Base-by-base conservation (phyloP, 2,888 invertebrate species). In the Drosophila anomalata region DNA sequence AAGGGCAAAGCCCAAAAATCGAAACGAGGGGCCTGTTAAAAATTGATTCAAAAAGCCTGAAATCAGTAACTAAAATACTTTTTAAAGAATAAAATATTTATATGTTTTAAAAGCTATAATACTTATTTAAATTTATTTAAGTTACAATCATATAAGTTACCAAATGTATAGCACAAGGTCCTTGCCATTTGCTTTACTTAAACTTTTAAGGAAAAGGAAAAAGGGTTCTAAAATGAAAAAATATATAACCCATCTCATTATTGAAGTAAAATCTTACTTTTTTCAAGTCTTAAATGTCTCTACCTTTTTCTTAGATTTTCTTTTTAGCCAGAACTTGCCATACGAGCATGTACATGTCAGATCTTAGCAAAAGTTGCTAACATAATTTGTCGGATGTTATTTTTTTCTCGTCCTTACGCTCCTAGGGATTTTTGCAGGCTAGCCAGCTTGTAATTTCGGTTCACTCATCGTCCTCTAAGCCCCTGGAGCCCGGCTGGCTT, bases 301-400 rank as follows among this genome's bases (percentile, higher is more conserved):
- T 20, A 2, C 7, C n/a, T 12, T 55, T 9, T 31, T 2, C 9
- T 7, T 9, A 1, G 22, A 42, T 24, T 33, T 20, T 8, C 20
- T 2, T 3, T 14, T 1, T 5, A 1, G 42, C 14, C 20, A 12
- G 42, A 63, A 71, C 73, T 46, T 73, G 33, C 26, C 58, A 39
- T 48, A 59, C 51, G 46, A 46, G 63, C 12, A 42, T 42, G 41
- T 42, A 20, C 63, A 63, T 46, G 36, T 24, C 68, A 20, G 41
- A 54, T 53, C 56, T 56, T 62, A 41, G 51, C 41, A 72, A 69
- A 71, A 73, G 51, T 72, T 70, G 46, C 65, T 46, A 47, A 39
- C 58, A 73, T 72, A 73, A 73, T 65, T 58, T 72, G 46, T 39
- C 14, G 36, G 2, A 36, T 36, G 36, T 17, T 9, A 20, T n/a